phyloP scores from a whole-genome alignment of 2,888 invertebrate genomes.

The Hymenopus coronatus region DNA sequence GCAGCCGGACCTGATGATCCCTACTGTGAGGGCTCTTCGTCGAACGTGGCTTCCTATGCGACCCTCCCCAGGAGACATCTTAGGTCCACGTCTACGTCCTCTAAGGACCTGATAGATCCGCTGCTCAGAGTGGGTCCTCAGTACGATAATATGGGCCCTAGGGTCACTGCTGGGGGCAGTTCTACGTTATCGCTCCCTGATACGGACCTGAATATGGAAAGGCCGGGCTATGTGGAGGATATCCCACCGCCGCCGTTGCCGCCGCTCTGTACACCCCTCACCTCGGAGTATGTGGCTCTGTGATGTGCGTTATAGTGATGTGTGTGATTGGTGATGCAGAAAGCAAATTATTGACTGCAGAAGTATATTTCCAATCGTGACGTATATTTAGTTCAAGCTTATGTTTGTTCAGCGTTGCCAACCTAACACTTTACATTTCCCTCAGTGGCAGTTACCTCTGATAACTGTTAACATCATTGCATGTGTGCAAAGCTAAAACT shows the following conservation, averaged over 20 bases:
- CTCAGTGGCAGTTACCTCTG: background rate
- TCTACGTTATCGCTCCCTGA: slow-evolving; percentile 81
- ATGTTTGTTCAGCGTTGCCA: background rate
- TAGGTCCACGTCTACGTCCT: slow-evolving; percentile 30
- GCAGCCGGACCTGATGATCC: slow-evolving; percentile 42
- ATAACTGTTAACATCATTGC: too few species aligned
- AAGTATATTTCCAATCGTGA: background rate
- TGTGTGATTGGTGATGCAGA: background rate
- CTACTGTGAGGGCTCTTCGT: slow-evolving; percentile 49
- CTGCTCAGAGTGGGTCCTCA: slow-evolving; percentile 52
- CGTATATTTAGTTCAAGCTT: background rate
- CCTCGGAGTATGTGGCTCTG: slow-evolving; percentile 48
- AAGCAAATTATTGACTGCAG: background rate
- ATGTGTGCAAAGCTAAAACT: too few species aligned
- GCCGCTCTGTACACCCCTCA: slow-evolving; percentile 54
- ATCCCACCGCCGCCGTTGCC: slow-evolving; percentile 57
- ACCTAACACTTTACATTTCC: background rate
- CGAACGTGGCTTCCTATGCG: slow-evolving; percentile 42
- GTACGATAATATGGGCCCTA: slow-evolving; percentile 88
- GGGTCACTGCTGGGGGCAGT: slow-evolving; percentile 85
- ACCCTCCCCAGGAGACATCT: slow-evolving; percentile 50
- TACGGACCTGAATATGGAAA: slow-evolving; percentile 46
- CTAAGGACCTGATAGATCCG: slow-evolving; percentile 8
- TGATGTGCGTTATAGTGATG: slow-evolving; percentile 31
- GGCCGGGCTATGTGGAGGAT: slow-evolving; percentile 42